Evolutionary conservation across 2,113 vertebrate species (phyloP).

Genomic region (Notarius quadriscutis): DNA sequence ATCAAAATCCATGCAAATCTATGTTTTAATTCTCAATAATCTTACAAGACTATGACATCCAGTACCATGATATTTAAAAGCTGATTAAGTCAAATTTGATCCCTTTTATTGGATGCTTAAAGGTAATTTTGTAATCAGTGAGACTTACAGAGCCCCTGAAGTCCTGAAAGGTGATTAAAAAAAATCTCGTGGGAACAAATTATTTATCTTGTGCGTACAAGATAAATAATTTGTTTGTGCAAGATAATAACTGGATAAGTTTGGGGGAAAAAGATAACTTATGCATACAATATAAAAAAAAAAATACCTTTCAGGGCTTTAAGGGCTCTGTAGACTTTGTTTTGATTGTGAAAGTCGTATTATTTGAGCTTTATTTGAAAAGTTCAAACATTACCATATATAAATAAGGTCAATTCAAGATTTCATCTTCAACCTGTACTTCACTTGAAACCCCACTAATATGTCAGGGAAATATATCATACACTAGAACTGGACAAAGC

Average conservation of each 20-base stretch:
- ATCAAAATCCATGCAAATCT: neutral
- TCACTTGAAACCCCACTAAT: neutral
- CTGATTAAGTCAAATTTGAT: neutral
- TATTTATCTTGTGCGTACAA: too few species aligned
- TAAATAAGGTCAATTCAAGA: neutral
- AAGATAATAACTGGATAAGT: too few species aligned
- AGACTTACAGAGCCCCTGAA: too few species aligned
- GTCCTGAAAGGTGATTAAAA: too few species aligned
- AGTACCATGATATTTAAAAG: neutral
- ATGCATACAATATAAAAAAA: too few species aligned
- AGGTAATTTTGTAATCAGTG: neutral
- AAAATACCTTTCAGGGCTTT: too few species aligned
- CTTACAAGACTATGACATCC: neutral
- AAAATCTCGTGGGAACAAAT: too few species aligned
- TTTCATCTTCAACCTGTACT: neutral
- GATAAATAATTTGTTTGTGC: too few species aligned
- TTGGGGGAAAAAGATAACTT: too few species aligned
- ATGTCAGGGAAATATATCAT: neutral
- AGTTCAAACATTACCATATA: neutral
- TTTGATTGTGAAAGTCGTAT: neutral
- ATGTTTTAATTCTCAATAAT: neutral
- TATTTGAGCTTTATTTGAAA: neutral
- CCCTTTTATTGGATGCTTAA: neutral
- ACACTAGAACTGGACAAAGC: neutral
- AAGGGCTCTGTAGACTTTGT: neutral